These are phyloP conservation scores for Tarsius wallacei DNA, from an alignment of 2,797 vertebrate genomes.

Conservation along the genomic window DNA sequence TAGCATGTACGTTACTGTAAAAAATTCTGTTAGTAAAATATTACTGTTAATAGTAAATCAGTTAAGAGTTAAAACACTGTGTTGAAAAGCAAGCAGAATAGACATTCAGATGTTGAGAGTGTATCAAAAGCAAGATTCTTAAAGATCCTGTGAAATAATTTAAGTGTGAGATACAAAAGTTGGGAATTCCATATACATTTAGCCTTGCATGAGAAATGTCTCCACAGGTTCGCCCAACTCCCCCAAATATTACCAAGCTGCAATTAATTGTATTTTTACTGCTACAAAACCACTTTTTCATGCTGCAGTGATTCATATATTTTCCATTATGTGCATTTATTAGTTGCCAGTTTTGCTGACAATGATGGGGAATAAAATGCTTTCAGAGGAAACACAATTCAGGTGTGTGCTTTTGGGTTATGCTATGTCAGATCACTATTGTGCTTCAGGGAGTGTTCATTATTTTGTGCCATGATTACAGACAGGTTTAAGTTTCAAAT, in stretches of 20 bases:
- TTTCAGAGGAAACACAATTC: not conserved
- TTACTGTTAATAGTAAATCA: not conserved
- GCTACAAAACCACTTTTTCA: constrained; percentile 16
- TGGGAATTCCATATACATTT: not conserved
- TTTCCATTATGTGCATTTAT: constrained; percentile 44
- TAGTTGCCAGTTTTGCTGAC: constrained; percentile 1
- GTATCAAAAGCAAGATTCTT: not conserved
- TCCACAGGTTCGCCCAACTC: not conserved
- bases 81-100: not conserved
- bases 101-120: not conserved
- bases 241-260: not conserved
- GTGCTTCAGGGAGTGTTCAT: not conserved
- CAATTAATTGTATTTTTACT: constrained; percentile 53
- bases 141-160: not conserved
- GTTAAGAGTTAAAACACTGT: not conserved
- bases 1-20: not conserved
- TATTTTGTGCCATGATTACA: not conserved
- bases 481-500: not conserved
- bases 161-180: not conserved
- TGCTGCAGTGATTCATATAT: not conserved
- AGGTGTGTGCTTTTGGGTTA: not conserved
- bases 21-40: not conserved
- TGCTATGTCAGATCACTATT: not conserved
- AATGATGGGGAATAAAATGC: not conserved
- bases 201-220: not conserved